These are phyloP conservation scores for Drosophila ustulata DNA, from an alignment of 2,888 invertebrate species.

Conservation along the genomic window DNA sequence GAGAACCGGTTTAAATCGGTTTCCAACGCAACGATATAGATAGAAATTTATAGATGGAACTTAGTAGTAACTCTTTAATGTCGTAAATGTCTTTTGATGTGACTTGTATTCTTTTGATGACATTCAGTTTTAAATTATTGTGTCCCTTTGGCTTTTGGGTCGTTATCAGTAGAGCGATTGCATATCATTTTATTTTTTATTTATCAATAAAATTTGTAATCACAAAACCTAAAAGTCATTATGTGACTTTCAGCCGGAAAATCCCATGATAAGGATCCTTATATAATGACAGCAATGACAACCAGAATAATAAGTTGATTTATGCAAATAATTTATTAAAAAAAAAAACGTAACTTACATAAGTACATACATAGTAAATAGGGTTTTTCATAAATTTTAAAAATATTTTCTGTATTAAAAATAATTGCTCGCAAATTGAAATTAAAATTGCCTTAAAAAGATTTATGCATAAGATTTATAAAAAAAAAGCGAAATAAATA, in stretches of 20 bases:
- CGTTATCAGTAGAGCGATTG: not conserved
- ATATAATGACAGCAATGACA: not conserved
- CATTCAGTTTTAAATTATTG: not conserved
- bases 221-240: not conserved
- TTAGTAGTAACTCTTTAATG: not conserved
- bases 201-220: not conserved
- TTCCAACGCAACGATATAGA: not conserved
- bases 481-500: not conserved
- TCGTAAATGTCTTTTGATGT: too few species aligned
- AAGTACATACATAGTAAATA: too few species aligned
- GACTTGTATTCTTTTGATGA: not conserved
- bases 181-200: constrained; percentile 8
- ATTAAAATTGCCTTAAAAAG: too few species aligned
- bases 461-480: not conserved
- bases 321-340: too few species aligned
- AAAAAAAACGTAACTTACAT: too few species aligned
- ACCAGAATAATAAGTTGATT: not conserved
- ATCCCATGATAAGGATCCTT: not conserved
- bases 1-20: not conserved
- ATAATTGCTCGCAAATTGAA: too few species aligned
- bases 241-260: not conserved
- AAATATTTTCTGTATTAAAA: too few species aligned
- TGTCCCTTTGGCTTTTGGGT: not conserved
- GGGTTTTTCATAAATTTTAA: too few species aligned
- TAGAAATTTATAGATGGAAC: not conserved